These are phyloP conservation scores for Plodia interpunctella DNA, from an alignment of 1,140 invertebrate species.

Conservation along the genomic window DNA sequence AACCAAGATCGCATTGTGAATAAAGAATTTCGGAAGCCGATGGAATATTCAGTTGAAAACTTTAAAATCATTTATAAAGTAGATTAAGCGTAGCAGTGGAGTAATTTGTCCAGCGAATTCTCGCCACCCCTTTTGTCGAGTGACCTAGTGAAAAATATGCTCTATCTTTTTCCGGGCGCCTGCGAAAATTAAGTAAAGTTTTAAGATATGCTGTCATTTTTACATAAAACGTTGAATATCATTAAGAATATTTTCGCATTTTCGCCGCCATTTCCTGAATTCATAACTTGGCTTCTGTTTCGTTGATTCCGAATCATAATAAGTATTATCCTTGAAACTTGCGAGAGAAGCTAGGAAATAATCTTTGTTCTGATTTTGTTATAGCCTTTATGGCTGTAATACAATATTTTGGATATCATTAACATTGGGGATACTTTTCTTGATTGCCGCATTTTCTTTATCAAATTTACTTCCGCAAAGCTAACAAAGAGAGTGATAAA, in stretches of 20 bases:
- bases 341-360: not conserved
- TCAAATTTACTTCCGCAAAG: not conserved
- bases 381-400: not conserved
- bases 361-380: not conserved
- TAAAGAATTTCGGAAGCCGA: constrained; percentile 26
- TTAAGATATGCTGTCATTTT: constrained; percentile 51
- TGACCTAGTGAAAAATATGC: constrained; percentile 52
- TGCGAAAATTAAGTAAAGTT: constrained; percentile 54
- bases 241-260: constrained; percentile 8
- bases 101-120: constrained; percentile 58
- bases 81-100: constrained; percentile 54
- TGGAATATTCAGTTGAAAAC: constrained; percentile 42
- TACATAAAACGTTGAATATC: constrained; percentile 24
- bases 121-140: constrained; percentile 47
- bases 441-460: not conserved
- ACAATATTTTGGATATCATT: not conserved
- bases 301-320: not conserved
- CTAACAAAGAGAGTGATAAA: not conserved
- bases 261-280: not conserved
- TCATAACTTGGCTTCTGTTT: not conserved
- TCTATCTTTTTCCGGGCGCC: constrained; percentile 32
- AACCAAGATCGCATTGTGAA: constrained; percentile 16
- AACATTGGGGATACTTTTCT: not conserved
- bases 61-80: constrained; percentile 59
- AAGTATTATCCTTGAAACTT: not conserved